Conservation (phyloP, 2,113 vertebrate species). For the Procavia capensis region DNA sequence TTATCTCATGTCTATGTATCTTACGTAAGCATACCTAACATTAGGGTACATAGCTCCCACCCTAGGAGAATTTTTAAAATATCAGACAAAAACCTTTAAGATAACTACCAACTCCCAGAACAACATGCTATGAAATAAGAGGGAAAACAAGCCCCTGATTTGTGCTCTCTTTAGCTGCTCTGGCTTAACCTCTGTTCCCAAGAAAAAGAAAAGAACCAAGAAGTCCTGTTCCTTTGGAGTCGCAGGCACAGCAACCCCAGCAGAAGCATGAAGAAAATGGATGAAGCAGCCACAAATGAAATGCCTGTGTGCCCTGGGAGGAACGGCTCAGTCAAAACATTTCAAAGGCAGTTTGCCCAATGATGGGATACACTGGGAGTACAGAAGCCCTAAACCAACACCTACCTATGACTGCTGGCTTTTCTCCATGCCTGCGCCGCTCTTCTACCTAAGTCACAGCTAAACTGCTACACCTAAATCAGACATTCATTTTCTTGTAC, state of each 20-base stretch:
- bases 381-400: conserved; percentile 57
- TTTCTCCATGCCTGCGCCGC: conserved; percentile 46
- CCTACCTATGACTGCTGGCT: conserved; percentile 52
- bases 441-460: conserved; percentile 33
- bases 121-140: conserved; percentile 4
- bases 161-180: conserved; percentile 49
- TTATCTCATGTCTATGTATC: neutral
- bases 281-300: conserved; percentile 61
- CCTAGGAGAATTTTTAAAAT: neutral
- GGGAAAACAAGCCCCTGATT: conserved; percentile 26
- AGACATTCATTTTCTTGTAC: conserved; percentile 14
- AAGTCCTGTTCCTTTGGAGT: conserved; percentile 49
- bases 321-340: conserved; percentile 28
- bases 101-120: conserved; percentile 41
- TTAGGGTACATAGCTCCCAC: neutral
- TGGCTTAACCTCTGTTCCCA: conserved; percentile 32
- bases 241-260: conserved; percentile 28
- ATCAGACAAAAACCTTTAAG: conserved; percentile 4
- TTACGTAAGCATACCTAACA: too few relatives aligned
- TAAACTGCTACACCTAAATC: conserved; percentile 56
- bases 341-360: conserved; percentile 66
- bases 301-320: conserved; percentile 26
- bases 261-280: conserved; percentile 41
- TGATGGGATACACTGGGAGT: conserved; percentile 39
- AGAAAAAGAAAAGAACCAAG: conserved; percentile 26